Percentiles rank a stretch among this genome's conserved stretches.
These are phyloP conservation scores for Haplochromis burtoni DNA, from an alignment of 2,113 vertebrate genomes.

Conservation along the genomic window DNA sequence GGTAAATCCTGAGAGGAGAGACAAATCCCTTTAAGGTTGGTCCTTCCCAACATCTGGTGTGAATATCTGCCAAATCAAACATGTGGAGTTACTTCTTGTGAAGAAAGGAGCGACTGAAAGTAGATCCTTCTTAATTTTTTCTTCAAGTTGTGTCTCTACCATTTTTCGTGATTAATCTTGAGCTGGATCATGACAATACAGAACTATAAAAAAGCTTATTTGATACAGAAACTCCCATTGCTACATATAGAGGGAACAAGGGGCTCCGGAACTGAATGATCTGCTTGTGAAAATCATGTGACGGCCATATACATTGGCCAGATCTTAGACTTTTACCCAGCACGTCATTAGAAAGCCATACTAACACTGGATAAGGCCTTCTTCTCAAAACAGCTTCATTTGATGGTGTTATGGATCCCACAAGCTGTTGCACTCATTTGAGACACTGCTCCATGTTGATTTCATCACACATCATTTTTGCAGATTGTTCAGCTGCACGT, in stretches of 20 bases:
- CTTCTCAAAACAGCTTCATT: background rate
- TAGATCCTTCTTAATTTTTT: background rate
- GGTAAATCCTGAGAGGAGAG: background rate
- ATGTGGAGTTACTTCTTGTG: background rate
- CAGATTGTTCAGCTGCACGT: background rate
- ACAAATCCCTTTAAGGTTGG: background rate
- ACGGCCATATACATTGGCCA: background rate
- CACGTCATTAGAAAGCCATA: background rate
- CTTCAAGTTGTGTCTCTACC: background rate
- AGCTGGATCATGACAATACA: background rate
- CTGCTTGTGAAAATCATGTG: background rate
- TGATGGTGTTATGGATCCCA: background rate
- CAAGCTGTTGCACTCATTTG: background rate
- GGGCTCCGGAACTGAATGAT: background rate
- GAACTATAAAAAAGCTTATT: background rate
- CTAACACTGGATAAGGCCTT: background rate
- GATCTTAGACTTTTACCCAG: background rate
- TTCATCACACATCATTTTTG: background rate
- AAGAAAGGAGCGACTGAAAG: background rate
- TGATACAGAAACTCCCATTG: background rate
- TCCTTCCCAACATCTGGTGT: background rate
- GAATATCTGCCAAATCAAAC: background rate
- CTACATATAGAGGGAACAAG: background rate
- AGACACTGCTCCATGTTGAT: background rate
- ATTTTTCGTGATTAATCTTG: background rate